These are phyloP conservation scores for Lagorchestes hirsutus DNA, from an alignment of 2,797 vertebrate genomes.

Conservation along the genomic window DNA sequence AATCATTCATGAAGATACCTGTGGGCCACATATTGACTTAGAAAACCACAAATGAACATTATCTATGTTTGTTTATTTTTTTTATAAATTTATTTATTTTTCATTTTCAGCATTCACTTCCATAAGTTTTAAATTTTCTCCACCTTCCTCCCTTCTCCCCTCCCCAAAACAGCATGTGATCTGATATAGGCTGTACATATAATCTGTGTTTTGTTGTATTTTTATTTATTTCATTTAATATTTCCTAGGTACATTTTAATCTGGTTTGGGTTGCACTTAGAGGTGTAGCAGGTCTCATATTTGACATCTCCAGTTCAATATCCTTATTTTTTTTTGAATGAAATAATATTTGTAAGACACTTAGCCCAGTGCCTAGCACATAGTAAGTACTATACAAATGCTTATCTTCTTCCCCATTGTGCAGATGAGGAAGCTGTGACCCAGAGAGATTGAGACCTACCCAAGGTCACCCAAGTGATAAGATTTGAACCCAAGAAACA, in stretches of 20 bases:
- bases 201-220: not conserved
- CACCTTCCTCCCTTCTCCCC: too few relatives aligned
- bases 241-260: not conserved
- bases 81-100: too few relatives aligned
- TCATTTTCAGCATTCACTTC: too few relatives aligned
- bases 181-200: too few relatives aligned
- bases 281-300: not conserved
- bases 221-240: not conserved
- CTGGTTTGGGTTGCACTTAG: not conserved
- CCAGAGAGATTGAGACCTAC: not conserved
- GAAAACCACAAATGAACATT: not conserved
- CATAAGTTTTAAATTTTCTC: too few relatives aligned
- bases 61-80: not conserved
- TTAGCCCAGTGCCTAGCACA: not conserved
- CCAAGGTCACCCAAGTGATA: not conserved
- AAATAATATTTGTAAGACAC: not conserved
- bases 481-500: not conserved
- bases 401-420: not conserved
- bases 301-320: not conserved
- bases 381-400: not conserved
- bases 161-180: too few relatives aligned
- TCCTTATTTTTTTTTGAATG: not conserved
- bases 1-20: not conserved
- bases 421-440: not conserved
- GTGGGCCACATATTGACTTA: not conserved